phyloP scores from a whole-genome alignment of 2,888 invertebrate species.

The Odontomyia ornata region DNA sequence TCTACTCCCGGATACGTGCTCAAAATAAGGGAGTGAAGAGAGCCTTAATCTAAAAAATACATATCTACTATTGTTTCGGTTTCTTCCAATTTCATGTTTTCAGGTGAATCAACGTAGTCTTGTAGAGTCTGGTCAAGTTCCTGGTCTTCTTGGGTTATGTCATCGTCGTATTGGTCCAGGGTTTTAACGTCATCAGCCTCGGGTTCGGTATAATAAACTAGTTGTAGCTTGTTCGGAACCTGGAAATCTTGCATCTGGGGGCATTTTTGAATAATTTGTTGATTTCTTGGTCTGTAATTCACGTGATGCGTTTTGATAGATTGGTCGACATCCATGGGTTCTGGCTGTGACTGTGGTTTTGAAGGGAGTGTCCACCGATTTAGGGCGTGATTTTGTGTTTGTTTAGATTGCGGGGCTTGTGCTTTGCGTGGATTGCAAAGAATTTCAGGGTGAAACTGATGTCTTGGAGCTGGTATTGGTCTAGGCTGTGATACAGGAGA shows the following conservation, averaged over 20 bases:
- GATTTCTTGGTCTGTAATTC: too few species aligned
- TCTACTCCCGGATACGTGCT: too few species aligned
- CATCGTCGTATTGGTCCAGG: too few species aligned
- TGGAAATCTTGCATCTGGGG: background rate
- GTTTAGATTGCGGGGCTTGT: background rate
- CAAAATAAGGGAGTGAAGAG: background rate
- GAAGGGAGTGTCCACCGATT: background rate
- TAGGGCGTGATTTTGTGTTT: background rate
- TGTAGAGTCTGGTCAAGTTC: too few species aligned
- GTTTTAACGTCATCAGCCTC: background rate
- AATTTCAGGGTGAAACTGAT: background rate
- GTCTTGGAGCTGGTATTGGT: slow-evolving; percentile 6
- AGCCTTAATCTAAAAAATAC: too few species aligned
- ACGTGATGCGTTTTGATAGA: background rate
- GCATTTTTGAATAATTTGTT: too few species aligned
- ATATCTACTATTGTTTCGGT: too few species aligned
- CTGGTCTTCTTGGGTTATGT: too few species aligned
- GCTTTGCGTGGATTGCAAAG: background rate
- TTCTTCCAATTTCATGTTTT: too few species aligned
- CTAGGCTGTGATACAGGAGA: background rate
- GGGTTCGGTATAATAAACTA: background rate
- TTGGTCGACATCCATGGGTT: slow-evolving; percentile 1
- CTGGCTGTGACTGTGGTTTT: background rate
- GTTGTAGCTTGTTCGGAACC: background rate
- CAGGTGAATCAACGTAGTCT: background rate